Evolutionary conservation across 1,140 invertebrate species (phyloP).

Genomic region (Charaxes varanes): DNA sequence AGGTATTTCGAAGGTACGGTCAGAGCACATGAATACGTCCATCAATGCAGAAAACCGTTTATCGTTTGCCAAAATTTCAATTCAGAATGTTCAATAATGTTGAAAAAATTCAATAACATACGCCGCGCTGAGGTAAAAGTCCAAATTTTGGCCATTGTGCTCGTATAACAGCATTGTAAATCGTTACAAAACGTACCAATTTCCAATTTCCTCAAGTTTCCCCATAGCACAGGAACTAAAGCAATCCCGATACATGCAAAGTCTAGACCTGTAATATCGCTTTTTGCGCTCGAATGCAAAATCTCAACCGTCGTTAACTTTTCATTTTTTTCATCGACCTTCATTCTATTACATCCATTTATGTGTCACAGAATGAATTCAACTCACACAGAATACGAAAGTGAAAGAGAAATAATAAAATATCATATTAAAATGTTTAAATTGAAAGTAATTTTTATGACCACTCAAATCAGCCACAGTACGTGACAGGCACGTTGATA

Average conservation of each 20-base stretch:
- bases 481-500: constrained; percentile 25
- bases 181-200: constrained; percentile 16
- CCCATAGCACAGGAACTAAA: constrained; percentile 5
- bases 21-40: no score
- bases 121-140: constrained; percentile 8
- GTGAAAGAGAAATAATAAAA: constrained; percentile 11
- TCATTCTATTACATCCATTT: not conserved
- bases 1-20: no score
- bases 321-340: not conserved
- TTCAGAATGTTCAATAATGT: constrained; percentile 5
- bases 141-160: constrained; percentile 14
- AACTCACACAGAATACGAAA: no score
- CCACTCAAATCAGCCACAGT: constrained; percentile 23
- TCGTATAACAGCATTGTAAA: constrained; percentile 17
- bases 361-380: not conserved
- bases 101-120: constrained; percentile 10
- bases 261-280: constrained; percentile 7
- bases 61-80: not conserved
- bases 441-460: constrained; percentile 26
- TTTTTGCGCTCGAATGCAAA: constrained; percentile 5
- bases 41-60: no score
- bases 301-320: constrained; percentile 4
- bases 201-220: constrained; percentile 21
- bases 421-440: constrained; percentile 12
- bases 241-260: constrained; percentile 11